A percentile compares a stretch with the other conserved stretches of the same genome.
Evolutionary conservation across 2,888 invertebrate genomes (phyloP).

Genomic region (Pocota personata): DNA sequence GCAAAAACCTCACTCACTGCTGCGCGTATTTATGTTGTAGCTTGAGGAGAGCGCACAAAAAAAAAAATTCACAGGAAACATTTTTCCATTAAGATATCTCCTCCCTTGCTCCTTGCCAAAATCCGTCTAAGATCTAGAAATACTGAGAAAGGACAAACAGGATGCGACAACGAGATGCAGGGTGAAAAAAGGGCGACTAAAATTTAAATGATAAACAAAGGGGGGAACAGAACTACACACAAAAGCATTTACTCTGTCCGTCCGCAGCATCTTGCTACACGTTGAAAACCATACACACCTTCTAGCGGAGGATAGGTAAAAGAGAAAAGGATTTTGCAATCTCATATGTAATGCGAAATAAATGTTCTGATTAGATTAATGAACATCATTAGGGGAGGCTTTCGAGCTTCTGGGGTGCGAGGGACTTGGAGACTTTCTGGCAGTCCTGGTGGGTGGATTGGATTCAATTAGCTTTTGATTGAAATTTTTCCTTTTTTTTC

Average conservation of each 20-base stretch:
- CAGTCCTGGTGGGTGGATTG: neutral
- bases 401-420: neutral
- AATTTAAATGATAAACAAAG: conserved; percentile 63
- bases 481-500: conserved; percentile 14
- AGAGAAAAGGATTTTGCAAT: conserved; percentile 43
- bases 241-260: neutral
- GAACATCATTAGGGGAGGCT: conserved; percentile 47
- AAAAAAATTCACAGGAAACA: conserved; percentile 44
- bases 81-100: conserved; percentile 47
- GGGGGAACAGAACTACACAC: conserved; percentile 21
- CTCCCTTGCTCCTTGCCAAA: neutral
- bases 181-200: neutral
- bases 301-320: neutral
- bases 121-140: conserved; percentile 8
- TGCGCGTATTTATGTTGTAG: conserved; percentile 18
- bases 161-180: neutral
- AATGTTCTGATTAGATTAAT: conserved; percentile 65
- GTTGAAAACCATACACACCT: neutral
- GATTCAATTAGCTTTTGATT: conserved; percentile 64
- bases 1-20: conserved; percentile 22
- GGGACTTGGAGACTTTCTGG: neutral
- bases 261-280: neutral
- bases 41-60: neutral
- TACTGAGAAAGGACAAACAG: neutral
- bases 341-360: conserved; percentile 62